These are phyloP conservation scores for Linurgus olivaceus DNA, from an alignment of 2,797 vertebrate genomes.

Conservation along the genomic window DNA sequence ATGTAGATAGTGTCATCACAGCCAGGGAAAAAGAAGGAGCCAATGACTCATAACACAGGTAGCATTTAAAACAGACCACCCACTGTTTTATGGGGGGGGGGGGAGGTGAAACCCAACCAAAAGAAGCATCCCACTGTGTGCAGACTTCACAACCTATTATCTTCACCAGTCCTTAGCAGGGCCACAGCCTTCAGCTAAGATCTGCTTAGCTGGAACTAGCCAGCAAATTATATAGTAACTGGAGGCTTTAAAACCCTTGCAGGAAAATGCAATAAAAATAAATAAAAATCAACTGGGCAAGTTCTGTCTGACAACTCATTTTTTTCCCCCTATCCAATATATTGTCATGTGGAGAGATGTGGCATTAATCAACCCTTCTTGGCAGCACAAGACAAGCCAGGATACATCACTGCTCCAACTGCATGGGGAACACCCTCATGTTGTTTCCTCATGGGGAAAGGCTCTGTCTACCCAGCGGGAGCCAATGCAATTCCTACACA, in stretches of 20 bases:
- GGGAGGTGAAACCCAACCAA: fast-evolving
- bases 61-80: neutral
- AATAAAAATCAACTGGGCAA: neutral
- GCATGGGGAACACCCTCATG: neutral
- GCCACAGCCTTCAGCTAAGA: neutral
- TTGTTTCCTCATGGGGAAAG: neutral
- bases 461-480: neutral
- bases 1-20: neutral
- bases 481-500: neutral
- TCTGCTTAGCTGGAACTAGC: neutral
- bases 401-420: neutral
- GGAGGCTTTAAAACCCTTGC: neutral
- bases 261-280: neutral
- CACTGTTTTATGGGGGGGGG: fast-evolving
- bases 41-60: neutral
- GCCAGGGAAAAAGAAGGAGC: neutral
- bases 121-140: neutral
- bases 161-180: neutral
- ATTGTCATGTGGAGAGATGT: fast-evolving
- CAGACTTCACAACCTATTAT: neutral
- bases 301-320: neutral
- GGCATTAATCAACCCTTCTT: neutral
- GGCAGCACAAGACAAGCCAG: neutral
- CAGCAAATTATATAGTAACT: neutral
- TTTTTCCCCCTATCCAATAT: neutral